These are phyloP conservation scores for Phytoseiulus persimilis DNA, from an alignment of 2,888 invertebrate genomes.

Conservation along the genomic window DNA sequence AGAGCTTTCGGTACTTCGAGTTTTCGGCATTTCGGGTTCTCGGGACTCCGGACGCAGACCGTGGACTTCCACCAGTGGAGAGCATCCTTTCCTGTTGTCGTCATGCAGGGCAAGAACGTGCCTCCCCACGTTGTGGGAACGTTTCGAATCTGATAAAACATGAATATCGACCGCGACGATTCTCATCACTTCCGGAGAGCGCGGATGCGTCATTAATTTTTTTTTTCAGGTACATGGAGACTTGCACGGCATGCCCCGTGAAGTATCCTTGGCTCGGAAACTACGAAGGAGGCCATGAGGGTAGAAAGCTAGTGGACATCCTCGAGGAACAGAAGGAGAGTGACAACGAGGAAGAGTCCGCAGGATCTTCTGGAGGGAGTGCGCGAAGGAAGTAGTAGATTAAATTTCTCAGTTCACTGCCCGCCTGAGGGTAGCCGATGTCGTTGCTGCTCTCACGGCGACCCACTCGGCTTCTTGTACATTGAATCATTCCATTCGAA, in stretches of 20 bases:
- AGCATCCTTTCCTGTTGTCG: too few relatives aligned
- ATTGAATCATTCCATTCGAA: neutral
- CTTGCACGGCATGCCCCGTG: slow-evolving; percentile 34
- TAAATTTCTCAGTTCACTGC: too few relatives aligned
- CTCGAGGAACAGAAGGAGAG: slow-evolving; percentile 30
- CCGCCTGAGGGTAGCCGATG: too few relatives aligned
- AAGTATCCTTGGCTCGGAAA: slow-evolving; percentile 31
- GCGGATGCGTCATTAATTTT: neutral
- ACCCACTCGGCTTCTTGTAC: neutral
- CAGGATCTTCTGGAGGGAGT: neutral
- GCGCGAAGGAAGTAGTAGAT: slow-evolving; percentile 29
- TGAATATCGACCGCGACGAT: too few relatives aligned
- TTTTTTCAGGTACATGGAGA: slow-evolving; percentile 23
- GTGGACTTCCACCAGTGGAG: too few relatives aligned
- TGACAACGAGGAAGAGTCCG: neutral
- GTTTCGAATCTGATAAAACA: too few relatives aligned
- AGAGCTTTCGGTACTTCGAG: too few relatives aligned
- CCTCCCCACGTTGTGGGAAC: too few relatives aligned
- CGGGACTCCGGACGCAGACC: too few relatives aligned
- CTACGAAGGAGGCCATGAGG: slow-evolving; percentile 33
- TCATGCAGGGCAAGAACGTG: too few relatives aligned
- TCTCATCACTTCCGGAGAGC: too few relatives aligned
- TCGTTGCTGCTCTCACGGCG: neutral
- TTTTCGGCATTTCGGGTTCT: too few relatives aligned
- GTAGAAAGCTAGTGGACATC: slow-evolving; percentile 15